phyloP scores from a whole-genome alignment of 2,113 vertebrate species.

The Oophaga pumilio region DNA sequence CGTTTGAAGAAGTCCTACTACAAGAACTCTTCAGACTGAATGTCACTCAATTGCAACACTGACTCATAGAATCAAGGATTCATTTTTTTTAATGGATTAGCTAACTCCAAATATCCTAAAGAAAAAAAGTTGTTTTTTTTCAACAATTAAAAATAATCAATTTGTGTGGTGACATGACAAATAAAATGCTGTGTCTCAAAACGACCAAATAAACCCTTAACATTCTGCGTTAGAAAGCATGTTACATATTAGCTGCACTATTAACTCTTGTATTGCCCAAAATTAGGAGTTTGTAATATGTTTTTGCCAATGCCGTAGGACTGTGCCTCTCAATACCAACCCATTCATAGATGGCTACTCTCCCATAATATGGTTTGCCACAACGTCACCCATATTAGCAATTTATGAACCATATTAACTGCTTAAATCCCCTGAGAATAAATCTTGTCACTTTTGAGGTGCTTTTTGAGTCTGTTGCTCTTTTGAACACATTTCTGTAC shows the following conservation, averaged over 20 bases:
- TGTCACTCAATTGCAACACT: constrained; percentile 47
- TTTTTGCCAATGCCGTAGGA: not conserved
- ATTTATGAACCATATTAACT: constrained; percentile 40
- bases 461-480: constrained; percentile 30
- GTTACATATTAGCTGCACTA: not conserved
- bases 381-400: constrained; percentile 16
- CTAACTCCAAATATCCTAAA: constrained; percentile 22
- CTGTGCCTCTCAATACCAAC: constrained; percentile 9
- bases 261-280: not conserved
- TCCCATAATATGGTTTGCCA: constrained; percentile 12
- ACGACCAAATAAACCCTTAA: constrained; percentile 24
- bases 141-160: constrained; percentile 4
- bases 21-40: constrained; percentile 58
- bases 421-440: constrained; percentile 51
- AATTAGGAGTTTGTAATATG: not conserved
- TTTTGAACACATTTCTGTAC: constrained; percentile 16
- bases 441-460: constrained; percentile 47
- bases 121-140: constrained; percentile 22
- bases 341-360: constrained; percentile 8
- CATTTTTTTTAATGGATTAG: constrained; percentile 54
- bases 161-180: constrained; percentile 30
- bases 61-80: constrained; percentile 59
- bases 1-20: constrained; percentile 58
- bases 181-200: constrained; percentile 26
- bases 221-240: constrained; percentile 13